Evolutionary conservation across 2,888 invertebrate species (phyloP), one percentile per base, ranked within the genome.

Genomic region (Steinernema hermaphroditum): DNA sequence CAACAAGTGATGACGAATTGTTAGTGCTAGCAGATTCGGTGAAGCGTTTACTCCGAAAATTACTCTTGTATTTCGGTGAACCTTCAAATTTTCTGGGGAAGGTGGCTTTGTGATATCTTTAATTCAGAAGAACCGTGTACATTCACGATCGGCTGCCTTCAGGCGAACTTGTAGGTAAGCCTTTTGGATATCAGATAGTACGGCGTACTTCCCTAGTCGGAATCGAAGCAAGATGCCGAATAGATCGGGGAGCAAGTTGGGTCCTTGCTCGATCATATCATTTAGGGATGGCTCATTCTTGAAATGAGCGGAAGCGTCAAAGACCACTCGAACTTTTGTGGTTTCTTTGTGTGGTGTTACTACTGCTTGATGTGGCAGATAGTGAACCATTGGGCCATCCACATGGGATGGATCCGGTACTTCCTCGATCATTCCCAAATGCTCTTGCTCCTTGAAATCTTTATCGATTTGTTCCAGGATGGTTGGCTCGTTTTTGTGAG

Each of bases 101-200:
- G 68, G 19, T 54, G 75, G 75, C 27, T 68, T n/a, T 16, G 22
- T 24, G 14, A n/a, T 24, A 29, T 80, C 72, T 41, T 75, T 72
- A 2, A 74, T 32, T 74, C 73, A 74, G 1, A 80, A 32, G n/a
- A 75, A 69, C 27, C 81, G 24, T 1, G 72, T 50, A 6, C n/a
- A 69, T 37, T 80, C 78, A 41, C 78, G 34, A 34, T 80, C 74
- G 8, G 22, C n/a, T 68, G 70, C 43, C 12, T 81, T 70, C 0
- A 80, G 37, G 0, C 68, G 22, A 8, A 80, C 46, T 69, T 75
- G 75, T 14, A 75, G 62, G 69, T 80, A 79, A 2, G 78, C 77
- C 22, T 80, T 78, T 70, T 78, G 74, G 6, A 80, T 69, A 43
- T 80, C 80, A 4, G 71, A 22, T 6, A 75, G 72, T 0, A 76